These are phyloP conservation scores for Globicephala melas DNA, from an alignment of 2,113 vertebrate genomes.

Conservation along the genomic window DNA sequence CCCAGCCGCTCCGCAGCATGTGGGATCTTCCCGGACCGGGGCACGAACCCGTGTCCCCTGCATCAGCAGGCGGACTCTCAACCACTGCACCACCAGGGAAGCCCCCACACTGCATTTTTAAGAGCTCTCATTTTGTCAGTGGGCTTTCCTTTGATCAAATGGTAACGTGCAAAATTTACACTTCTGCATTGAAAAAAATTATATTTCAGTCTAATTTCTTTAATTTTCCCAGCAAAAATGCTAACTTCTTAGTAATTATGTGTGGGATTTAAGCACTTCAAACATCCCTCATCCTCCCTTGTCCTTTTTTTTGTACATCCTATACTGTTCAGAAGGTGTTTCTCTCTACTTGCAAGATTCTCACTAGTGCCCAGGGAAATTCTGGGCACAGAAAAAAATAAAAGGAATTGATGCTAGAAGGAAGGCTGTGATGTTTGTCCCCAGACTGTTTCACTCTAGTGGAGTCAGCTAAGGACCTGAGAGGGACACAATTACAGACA, in stretches of 20 bases:
- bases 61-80: too few species aligned
- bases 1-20: too few species aligned
- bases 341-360: not conserved
- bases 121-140: not conserved
- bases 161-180: constrained; percentile 11
- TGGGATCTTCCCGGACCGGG: too few species aligned
- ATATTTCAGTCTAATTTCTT: not conserved
- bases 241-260: not conserved
- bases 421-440: not conserved
- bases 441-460: not conserved
- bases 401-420: not conserved
- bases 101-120: not conserved
- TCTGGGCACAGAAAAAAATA: not conserved
- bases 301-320: not conserved
- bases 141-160: not conserved
- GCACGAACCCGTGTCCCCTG: too few species aligned
- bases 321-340: not conserved
- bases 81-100: too few species aligned
- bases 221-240: not conserved
- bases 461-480: not conserved
- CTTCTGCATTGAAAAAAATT: not conserved
- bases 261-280: not conserved
- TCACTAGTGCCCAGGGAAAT: not conserved
- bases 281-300: not conserved
- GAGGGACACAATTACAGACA: not conserved